Evolutionary conservation across 2,888 invertebrate species (phyloP), one percentile per base, ranked within the genome.

Genomic region (Coelopa pilipes): DNA sequence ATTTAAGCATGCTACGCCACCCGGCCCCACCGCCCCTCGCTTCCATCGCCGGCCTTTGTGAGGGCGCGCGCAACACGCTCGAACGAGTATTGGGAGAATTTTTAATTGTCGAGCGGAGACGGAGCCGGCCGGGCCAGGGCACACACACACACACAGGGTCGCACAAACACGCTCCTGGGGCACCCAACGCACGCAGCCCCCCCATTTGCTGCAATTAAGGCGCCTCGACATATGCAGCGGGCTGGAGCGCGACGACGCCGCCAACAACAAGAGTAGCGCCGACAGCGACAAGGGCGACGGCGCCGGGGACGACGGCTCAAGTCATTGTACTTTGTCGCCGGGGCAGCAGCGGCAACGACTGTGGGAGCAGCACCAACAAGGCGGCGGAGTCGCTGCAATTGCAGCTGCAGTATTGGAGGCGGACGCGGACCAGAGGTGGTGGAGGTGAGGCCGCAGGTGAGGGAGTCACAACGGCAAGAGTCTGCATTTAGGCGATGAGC

Each of bases 401-500:
- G 10, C 24, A 62, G 45, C 15, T 1, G 45, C 34, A 13, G 24
- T 21, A 13, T 19, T 59, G 19, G 59, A 21, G 55, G 55, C 19
- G 15, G 55, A 15, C n/a, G 55, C 1, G 1, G 19, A 21, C 17
- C 1, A 11, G 19, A 55, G 55, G 55, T 55, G 19, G 55, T 1
- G 15, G 17, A 19, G 57, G 17, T 13, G 17, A 11, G 21, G 10
- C 11, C 17, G 19, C 19, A 21, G 57, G 24, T 21, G 57, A 59
- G 19, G 57, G 34, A 34, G 34, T 34, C 34, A 15, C 19, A 71
- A 74, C 70, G 67, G 70, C 73, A 70, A 74, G 34, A 67, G 71
- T 66, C 74, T 76, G 73, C 73, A 60, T 76, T 73, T 73, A 71
- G 60, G 69, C 71, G 60, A 34, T 70, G 34, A 60, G 65, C 66